These are phyloP conservation scores for Gila robusta DNA, from an alignment of 2,797 vertebrate species.

Conservation along the genomic window DNA sequence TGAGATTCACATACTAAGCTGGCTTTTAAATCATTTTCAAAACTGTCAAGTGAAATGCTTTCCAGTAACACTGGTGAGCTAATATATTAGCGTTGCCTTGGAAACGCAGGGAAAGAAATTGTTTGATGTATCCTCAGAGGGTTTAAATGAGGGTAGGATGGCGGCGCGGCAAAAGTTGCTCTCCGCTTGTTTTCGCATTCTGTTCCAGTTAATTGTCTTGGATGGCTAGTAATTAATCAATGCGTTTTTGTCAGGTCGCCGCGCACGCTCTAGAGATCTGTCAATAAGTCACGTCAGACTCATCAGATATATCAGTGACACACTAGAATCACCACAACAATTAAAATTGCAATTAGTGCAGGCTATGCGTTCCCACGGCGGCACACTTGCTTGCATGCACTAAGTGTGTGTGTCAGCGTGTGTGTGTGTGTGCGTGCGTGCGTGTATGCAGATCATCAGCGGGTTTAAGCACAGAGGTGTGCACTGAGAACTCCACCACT, in stretches of 20 bases:
- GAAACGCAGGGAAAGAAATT: conserved; percentile 71
- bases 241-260: conserved; percentile 64
- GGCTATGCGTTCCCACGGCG: conserved; percentile 17
- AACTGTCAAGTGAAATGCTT: conserved; percentile 68
- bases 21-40: conserved; percentile 72
- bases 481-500: conserved; percentile 50
- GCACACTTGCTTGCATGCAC: background rate
- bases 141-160: conserved; percentile 57
- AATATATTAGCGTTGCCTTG: conserved; percentile 78
- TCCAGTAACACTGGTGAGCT: conserved; percentile 70
- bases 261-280: conserved; percentile 51
- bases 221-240: conserved; percentile 68
- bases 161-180: conserved; percentile 38
- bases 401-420: conserved; percentile 22
- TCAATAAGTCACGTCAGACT: conserved; percentile 58
- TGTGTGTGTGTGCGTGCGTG: conserved; percentile 12
- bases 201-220: conserved; percentile 65
- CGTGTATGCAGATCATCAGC: conserved; percentile 45
- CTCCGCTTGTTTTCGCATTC: conserved; percentile 54
- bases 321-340: conserved; percentile 53
- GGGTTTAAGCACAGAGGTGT: conserved; percentile 43
- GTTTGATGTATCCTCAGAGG: conserved; percentile 73
- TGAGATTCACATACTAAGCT: conserved; percentile 56
- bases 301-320: conserved; percentile 54
- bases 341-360: conserved; percentile 57